Evolutionary conservation across 2,797 vertebrate species (phyloP).

Genomic region (Acestrorhynchus altus): DNA sequence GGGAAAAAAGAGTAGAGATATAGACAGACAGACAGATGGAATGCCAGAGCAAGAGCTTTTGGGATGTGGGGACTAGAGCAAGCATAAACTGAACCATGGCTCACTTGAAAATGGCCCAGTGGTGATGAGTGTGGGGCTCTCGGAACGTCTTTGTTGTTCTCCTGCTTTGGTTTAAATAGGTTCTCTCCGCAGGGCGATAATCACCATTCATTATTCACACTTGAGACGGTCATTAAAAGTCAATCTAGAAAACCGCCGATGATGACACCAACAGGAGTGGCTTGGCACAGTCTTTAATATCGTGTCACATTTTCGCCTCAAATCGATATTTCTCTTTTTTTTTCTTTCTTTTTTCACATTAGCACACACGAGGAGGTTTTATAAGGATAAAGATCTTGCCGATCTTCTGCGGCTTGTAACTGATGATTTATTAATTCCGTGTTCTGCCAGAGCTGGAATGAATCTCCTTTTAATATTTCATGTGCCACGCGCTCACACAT

Average conservation of each 20-base stretch:
- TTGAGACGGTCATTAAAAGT: constrained; percentile 61
- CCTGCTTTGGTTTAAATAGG: constrained; percentile 58
- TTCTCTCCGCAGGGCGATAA: constrained; percentile 60
- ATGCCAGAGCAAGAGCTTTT: not conserved
- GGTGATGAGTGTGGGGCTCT: constrained; percentile 7
- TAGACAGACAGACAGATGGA: constrained; percentile 11
- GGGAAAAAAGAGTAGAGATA: constrained; percentile 13
- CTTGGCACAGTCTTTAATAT: constrained; percentile 32
- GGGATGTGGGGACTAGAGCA: not conserved
- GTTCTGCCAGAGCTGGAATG: constrained; percentile 70
- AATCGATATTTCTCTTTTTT: constrained; percentile 42
- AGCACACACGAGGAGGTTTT: constrained; percentile 15
- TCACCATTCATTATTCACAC: constrained; percentile 62
- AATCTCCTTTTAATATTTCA: constrained; percentile 76
- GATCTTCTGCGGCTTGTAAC: constrained; percentile 58
- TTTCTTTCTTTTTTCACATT: not conserved
- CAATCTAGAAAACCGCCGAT: constrained; percentile 51
- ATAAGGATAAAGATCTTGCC: constrained; percentile 64
- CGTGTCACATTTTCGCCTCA: constrained; percentile 42
- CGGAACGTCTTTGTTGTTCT: constrained; percentile 49
- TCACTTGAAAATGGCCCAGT: not conserved
- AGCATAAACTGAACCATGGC: constrained; percentile 16
- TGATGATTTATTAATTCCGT: constrained; percentile 77
- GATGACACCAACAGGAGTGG: constrained; percentile 38
- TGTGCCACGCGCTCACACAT: constrained; percentile 53